These are phyloP conservation scores for Prionailurus viverrinus DNA, from an alignment of 2,113 vertebrate species.

Conservation along the genomic window DNA sequence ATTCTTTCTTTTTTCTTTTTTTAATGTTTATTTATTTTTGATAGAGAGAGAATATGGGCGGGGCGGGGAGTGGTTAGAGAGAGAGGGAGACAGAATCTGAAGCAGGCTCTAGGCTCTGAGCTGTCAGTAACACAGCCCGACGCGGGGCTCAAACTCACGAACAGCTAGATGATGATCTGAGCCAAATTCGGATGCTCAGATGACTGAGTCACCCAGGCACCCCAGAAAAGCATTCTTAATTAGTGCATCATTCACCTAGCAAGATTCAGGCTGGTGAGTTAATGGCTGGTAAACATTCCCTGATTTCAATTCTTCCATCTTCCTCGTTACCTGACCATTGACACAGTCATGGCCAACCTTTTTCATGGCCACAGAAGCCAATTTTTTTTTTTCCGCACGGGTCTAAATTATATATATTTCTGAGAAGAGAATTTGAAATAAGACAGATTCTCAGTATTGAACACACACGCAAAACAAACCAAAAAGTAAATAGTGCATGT, in stretches of 20 bases:
- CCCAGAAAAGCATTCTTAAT: not conserved
- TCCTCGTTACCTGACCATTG: too few relatives aligned
- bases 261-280: not conserved
- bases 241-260: not conserved
- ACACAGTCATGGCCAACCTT: not conserved
- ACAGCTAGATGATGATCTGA: too few relatives aligned
- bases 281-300: not conserved
- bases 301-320: not conserved
- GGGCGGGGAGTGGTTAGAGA: too few relatives aligned
- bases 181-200: too few relatives aligned
- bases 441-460: not conserved
- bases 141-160: too few relatives aligned
- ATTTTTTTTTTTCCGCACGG: not conserved
- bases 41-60: too few relatives aligned
- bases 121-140: too few relatives aligned
- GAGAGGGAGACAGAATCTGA: too few relatives aligned
- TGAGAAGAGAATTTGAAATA: not conserved
- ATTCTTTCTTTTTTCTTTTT: not conserved
- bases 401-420: not conserved
- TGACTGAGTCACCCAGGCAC: too few relatives aligned
- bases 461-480: not conserved
- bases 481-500: not conserved
- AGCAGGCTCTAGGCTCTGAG: too few relatives aligned
- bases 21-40: too few relatives aligned
- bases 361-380: not conserved